These are phyloP conservation scores for Drosophila baimaii DNA, from an alignment of 1,140 invertebrate genomes.

Conservation along the genomic window DNA sequence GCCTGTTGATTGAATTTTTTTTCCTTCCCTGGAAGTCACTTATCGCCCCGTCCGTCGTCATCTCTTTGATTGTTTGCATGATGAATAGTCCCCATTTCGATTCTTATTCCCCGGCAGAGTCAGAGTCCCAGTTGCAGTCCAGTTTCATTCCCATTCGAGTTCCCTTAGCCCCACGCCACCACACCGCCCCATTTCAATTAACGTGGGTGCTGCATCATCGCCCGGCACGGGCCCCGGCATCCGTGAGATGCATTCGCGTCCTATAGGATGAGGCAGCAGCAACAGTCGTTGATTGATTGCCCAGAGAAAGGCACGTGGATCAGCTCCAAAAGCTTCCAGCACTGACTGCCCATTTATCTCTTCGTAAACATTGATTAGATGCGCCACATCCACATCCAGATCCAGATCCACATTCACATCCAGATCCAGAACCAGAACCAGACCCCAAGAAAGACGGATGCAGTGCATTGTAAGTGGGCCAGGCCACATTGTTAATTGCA, in stretches of 20 bases:
- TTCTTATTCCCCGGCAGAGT: neutral
- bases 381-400: slow-evolving; percentile 11
- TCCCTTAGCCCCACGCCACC: neutral
- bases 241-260: slow-evolving; percentile 39
- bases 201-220: slow-evolving; percentile 31
- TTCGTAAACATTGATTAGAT: slow-evolving; percentile 65
- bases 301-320: slow-evolving; percentile 33
- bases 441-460: slow-evolving; percentile 16
- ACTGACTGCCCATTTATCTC: slow-evolving; percentile 62
- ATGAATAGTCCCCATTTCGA: slow-evolving; percentile 28
- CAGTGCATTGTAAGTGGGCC: slow-evolving; percentile 30
- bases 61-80: slow-evolving; percentile 65
- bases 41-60: slow-evolving; percentile 58
- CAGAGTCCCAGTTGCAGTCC: slow-evolving; percentile 1
- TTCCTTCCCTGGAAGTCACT: slow-evolving; percentile 48
- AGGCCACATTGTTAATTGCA: slow-evolving; percentile 51
- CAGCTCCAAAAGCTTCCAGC: slow-evolving; percentile 1
- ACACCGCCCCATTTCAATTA: slow-evolving; percentile 46
- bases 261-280: slow-evolving; percentile 28
- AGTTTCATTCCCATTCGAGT: slow-evolving; percentile 21
- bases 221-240: slow-evolving; percentile 11
- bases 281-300: slow-evolving; percentile 58
- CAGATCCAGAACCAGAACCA: slow-evolving; percentile 1
- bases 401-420: slow-evolving; percentile 5
- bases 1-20: slow-evolving; percentile 69